Percentiles rank a stretch among this genome's conserved stretches.
phyloP scores from a whole-genome alignment of 2,113 vertebrate species.

The Corapipo altera region DNA sequence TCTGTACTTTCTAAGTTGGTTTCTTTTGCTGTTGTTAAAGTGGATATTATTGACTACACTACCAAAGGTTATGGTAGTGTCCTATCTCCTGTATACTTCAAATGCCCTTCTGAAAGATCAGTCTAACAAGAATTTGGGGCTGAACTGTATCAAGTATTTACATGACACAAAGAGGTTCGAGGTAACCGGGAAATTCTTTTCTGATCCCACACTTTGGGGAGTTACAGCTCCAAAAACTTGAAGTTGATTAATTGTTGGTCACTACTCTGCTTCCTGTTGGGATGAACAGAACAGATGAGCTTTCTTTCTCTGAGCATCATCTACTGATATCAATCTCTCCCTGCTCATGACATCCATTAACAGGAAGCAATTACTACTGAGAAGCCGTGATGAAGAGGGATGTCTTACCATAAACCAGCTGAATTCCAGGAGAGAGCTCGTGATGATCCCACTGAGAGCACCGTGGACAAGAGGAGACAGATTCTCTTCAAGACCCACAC shows the following conservation, averaged over 20 bases:
- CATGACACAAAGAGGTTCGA: neutral
- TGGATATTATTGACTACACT: neutral
- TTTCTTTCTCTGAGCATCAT: neutral
- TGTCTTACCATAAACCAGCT: neutral
- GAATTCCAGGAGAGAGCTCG: neutral
- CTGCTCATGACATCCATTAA: neutral
- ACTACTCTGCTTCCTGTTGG: neutral
- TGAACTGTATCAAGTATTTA: neutral
- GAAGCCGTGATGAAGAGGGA: neutral
- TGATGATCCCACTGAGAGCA: neutral
- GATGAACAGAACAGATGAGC: neutral
- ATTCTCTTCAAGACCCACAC: neutral
- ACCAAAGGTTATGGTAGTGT: neutral
- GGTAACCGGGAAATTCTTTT: neutral
- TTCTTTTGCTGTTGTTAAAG: neutral
- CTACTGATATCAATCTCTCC: neutral
- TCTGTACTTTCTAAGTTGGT: neutral
- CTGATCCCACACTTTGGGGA: neutral
- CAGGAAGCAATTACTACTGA: neutral
- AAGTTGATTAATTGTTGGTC: neutral
- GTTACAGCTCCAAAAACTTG: neutral
- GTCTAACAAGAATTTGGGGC: neutral
- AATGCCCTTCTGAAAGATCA: neutral
- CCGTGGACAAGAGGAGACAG: neutral
- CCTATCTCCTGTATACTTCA: neutral